These are phyloP conservation scores for Mesembrinibis cayennensis DNA, from an alignment of 2,113 vertebrate genomes.

Conservation along the genomic window DNA sequence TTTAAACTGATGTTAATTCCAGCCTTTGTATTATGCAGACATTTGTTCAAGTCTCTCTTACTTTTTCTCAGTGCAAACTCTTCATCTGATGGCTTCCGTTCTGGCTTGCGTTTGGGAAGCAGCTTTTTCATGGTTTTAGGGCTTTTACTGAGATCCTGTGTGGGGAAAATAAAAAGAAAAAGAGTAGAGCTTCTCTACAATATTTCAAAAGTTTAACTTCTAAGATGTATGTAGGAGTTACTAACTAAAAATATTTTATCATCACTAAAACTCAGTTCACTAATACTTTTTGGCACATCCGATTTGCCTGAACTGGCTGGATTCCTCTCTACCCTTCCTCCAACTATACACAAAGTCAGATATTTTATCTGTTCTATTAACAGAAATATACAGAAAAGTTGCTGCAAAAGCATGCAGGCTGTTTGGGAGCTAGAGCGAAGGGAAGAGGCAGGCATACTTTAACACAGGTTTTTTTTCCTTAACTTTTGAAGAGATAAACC, in stretches of 20 bases:
- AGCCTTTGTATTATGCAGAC: background rate
- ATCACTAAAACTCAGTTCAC: background rate
- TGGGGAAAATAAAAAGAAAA: background rate
- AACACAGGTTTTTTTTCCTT: background rate
- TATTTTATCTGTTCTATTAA: background rate
- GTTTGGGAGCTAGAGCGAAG: background rate
- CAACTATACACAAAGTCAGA: background rate
- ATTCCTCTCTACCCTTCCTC: background rate
- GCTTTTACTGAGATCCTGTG: conserved; percentile 96
- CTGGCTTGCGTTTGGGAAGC: conserved; percentile 95
- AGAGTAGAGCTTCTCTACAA: background rate
- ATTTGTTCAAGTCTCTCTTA: conserved; percentile 66
- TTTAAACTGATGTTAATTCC: background rate
- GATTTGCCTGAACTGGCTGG: background rate
- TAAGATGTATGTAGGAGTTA: background rate
- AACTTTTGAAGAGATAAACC: background rate
- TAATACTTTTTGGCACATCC: background rate
- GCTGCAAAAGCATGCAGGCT: background rate
- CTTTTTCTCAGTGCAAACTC: conserved; percentile 97
- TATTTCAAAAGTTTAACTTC: background rate
- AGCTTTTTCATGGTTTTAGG: conserved; percentile 99
- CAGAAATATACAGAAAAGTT: background rate
- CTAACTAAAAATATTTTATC: background rate
- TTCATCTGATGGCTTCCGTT: conserved; percentile 96
- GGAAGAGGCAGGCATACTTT: background rate